Percentiles rank a stretch among this genome's conserved stretches.
These are phyloP conservation scores for Esox lucius DNA, from an alignment of 2,797 vertebrate species.

Conservation along the genomic window DNA sequence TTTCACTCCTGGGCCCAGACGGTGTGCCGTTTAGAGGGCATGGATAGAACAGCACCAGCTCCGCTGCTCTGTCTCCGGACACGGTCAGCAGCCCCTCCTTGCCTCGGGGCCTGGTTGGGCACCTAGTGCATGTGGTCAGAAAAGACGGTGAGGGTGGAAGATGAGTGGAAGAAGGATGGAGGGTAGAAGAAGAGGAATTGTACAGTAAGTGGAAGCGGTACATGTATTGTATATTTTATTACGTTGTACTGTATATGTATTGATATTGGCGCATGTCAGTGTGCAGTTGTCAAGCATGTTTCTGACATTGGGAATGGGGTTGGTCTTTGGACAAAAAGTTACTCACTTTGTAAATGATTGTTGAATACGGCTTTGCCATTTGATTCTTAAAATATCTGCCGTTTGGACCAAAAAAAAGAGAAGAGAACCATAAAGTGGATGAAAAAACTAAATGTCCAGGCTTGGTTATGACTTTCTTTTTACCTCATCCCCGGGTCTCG, in stretches of 20 bases:
- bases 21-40: not conserved
- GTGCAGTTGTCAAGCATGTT: not conserved
- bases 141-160: not conserved
- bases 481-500: slow-evolving; percentile 51
- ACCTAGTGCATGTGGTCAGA: slow-evolving; percentile 3
- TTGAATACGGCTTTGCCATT: slow-evolving; percentile 54
- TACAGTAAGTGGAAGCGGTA: not conserved
- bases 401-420: slow-evolving; percentile 54
- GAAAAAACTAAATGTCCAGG: slow-evolving; percentile 46
- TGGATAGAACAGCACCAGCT: not conserved
- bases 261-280: slow-evolving; percentile 9
- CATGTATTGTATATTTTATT: not conserved
- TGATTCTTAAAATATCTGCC: slow-evolving; percentile 62
- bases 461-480: slow-evolving; percentile 67
- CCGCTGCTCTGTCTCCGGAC: not conserved
- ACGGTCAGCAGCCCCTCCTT: not conserved
- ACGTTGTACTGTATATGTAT: slow-evolving; percentile 6
- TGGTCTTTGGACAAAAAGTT: not conserved
- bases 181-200: not conserved
- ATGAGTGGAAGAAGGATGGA: not conserved
- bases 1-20: not conserved
- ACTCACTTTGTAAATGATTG: slow-evolving; percentile 11
- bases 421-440: slow-evolving; percentile 43
- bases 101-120: not conserved
- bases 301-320: too few species aligned